These are phyloP conservation scores for Mormyrops boulengeri DNA, from an alignment of 2,797 vertebrate species.

Conservation along the genomic window DNA sequence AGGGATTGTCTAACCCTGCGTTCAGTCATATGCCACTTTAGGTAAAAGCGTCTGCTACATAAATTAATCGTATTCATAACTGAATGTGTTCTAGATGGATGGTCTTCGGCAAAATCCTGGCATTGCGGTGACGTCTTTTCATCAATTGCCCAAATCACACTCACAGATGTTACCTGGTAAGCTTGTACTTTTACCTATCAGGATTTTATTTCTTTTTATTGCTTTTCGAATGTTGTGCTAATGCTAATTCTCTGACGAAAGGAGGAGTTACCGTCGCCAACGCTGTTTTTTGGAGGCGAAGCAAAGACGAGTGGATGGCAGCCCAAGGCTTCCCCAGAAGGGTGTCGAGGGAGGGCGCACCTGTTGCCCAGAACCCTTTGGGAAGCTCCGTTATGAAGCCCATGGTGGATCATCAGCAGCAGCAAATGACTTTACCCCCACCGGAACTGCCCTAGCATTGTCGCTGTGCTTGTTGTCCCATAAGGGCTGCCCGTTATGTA, in stretches of 20 bases:
- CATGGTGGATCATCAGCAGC: slow-evolving; percentile 27
- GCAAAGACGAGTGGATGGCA: slow-evolving; percentile 22
- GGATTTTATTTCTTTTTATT: neutral
- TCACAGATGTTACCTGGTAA: slow-evolving; percentile 43
- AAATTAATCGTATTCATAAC: neutral
- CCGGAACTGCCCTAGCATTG: neutral
- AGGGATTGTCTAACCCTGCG: neutral
- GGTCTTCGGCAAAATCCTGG: slow-evolving; percentile 40
- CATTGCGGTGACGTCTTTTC: slow-evolving; percentile 37
- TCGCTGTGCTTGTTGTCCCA: neutral
- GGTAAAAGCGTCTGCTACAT: neutral
- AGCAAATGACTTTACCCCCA: neutral
- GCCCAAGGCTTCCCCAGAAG: neutral
- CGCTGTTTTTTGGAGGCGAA: slow-evolving; percentile 29
- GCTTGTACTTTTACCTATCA: neutral
- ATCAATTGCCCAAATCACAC: slow-evolving; percentile 43
- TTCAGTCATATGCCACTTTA: neutral
- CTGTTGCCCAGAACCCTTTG: slow-evolving; percentile 49
- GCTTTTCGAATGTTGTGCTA: neutral
- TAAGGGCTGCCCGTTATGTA: neutral
- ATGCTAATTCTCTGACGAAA: slow-evolving; percentile 23
- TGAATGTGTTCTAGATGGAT: slow-evolving; percentile 44
- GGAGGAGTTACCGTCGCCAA: slow-evolving; percentile 38
- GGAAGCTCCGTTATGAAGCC: slow-evolving; percentile 51
- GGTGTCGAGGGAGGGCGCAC: slow-evolving; percentile 39